These are phyloP conservation scores for Tetrapedia diversipes DNA, from an alignment of 2,888 invertebrate genomes.

Conservation along the genomic window DNA sequence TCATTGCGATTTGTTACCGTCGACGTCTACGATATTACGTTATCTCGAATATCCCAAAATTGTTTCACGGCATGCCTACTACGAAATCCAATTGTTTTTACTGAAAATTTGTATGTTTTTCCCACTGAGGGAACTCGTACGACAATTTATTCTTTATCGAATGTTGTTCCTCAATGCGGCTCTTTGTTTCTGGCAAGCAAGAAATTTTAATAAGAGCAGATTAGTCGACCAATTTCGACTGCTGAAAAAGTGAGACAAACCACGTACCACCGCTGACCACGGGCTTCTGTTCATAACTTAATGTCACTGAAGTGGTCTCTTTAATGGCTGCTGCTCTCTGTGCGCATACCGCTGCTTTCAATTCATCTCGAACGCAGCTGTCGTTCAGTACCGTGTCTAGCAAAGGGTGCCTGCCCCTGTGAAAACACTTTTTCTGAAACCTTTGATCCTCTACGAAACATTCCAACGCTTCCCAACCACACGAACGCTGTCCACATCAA, in stretches of 20 bases:
- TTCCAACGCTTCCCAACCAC: too few species aligned
- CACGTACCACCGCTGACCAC: slow-evolving; percentile 23
- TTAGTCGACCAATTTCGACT: slow-evolving; percentile 15
- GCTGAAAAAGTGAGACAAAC: slow-evolving; percentile 13
- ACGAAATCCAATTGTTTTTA: too few species aligned
- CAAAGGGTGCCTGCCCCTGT: neutral
- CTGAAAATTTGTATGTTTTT: too few species aligned
- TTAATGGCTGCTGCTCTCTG: slow-evolving; percentile 43
- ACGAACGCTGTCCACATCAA: too few species aligned
- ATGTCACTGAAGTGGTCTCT: slow-evolving; percentile 49
- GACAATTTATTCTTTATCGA: too few species aligned
- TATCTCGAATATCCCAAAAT: too few species aligned
- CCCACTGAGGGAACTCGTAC: too few species aligned
- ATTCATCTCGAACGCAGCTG: slow-evolving; percentile 60
- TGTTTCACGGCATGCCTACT: too few species aligned
- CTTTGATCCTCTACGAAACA: too few species aligned
- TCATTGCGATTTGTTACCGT: too few species aligned
- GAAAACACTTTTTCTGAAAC: too few species aligned
- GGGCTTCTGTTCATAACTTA: slow-evolving; percentile 47
- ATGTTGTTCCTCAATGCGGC: neutral
- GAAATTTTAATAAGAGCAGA: neutral
- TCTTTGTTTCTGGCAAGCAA: neutral
- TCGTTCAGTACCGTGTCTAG: slow-evolving; percentile 30
- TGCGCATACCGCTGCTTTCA: slow-evolving; percentile 30
- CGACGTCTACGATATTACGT: too few species aligned